phyloP scores from a whole-genome alignment of 1,140 invertebrate species.

The Hetaerina americana region DNA sequence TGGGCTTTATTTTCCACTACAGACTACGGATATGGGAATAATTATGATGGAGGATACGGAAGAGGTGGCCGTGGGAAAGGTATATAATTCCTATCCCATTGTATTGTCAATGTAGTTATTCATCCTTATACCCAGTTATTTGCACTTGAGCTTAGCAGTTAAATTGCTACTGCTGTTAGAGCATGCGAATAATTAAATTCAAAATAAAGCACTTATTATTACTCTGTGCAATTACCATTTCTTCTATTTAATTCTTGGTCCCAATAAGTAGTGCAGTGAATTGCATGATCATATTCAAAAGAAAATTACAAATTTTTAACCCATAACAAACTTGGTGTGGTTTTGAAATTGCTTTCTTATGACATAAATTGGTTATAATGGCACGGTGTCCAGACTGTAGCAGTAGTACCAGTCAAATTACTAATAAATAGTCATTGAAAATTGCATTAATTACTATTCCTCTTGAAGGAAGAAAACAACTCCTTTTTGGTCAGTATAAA shows the following conservation, averaged over 20 bases:
- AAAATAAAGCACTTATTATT: neutral
- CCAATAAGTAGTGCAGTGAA: neutral
- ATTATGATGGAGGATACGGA: conserved; percentile 68
- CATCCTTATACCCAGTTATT: neutral
- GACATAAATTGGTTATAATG: neutral
- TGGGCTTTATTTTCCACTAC: conserved; percentile 20
- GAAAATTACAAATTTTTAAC: conserved; percentile 6
- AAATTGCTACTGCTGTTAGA: neutral
- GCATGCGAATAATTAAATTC: neutral
- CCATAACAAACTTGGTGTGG: neutral
- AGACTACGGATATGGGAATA: conserved; percentile 60
- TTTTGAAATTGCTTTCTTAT: neutral
- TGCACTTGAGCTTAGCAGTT: conserved; percentile 1
- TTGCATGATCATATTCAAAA: conserved; percentile 6
- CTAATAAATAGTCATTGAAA: conserved; percentile 3
- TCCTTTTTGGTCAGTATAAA: neutral
- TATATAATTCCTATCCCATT: conserved; percentile 31
- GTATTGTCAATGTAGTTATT: conserved; percentile 2
- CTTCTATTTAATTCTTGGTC: conserved; percentile 20
- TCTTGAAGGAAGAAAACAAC: conserved; percentile 4
- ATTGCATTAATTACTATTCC: conserved; percentile 1
- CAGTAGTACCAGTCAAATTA: neutral
- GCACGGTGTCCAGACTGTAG: neutral
- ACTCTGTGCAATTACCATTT: conserved; percentile 9
- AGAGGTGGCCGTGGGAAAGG: conserved; percentile 66